Evolutionary conservation across 2,113 vertebrate species (phyloP).

Genomic region (Fregetta grallaria): DNA sequence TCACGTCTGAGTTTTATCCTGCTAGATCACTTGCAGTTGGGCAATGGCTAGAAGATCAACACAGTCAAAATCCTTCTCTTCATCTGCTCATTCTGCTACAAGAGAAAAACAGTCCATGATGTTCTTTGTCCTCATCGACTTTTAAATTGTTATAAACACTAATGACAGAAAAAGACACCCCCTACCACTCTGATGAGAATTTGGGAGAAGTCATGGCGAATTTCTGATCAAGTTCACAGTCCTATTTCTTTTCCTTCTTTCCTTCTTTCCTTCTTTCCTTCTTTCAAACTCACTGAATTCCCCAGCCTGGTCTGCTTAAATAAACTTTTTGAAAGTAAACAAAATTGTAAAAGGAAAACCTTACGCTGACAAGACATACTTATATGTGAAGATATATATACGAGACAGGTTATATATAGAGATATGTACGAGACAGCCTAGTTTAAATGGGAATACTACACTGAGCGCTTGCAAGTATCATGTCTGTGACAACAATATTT

Average conservation of each 20-base stretch:
- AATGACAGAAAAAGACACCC: conserved; percentile 12
- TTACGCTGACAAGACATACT: not conserved
- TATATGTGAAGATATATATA: not conserved
- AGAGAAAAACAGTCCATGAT: not conserved
- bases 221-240: not conserved
- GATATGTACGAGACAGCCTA: not conserved
- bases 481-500: not conserved
- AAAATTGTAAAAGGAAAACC: not conserved
- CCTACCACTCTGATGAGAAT: not conserved
- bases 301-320: not conserved
- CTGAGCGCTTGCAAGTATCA: not conserved
- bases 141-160: conserved; percentile 32
- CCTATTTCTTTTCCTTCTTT: too few relatives aligned
- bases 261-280: not conserved
- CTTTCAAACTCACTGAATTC: not conserved
- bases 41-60: not conserved
- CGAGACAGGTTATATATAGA: not conserved
- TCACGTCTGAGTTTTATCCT: not conserved
- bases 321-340: conserved; percentile 3
- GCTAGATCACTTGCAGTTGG: not conserved
- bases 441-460: not conserved
- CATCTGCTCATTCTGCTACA: not conserved
- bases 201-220: not conserved
- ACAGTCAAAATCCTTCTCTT: not conserved
- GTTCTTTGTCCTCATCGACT: not conserved